A percentile compares a stretch with the other conserved stretches of the same genome.
phyloP scores from a whole-genome alignment of 2,113 vertebrate species.

The Pampusana beccarii region DNA sequence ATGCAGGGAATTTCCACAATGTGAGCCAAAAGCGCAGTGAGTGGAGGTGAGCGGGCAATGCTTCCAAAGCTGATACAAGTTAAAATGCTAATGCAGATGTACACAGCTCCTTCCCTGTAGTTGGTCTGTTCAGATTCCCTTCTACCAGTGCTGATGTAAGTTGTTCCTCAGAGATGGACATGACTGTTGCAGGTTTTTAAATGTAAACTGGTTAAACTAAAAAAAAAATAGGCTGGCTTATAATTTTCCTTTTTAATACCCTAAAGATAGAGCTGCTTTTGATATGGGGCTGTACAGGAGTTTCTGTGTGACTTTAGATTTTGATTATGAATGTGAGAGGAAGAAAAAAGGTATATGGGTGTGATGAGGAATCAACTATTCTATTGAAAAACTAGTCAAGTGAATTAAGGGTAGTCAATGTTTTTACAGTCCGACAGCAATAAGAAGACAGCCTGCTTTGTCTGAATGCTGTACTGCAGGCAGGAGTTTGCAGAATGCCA shows the following conservation, averaged over 20 bases:
- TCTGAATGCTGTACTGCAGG: background rate
- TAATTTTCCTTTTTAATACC: background rate
- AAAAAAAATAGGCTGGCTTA: background rate
- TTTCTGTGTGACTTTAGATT: background rate
- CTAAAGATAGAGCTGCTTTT: background rate
- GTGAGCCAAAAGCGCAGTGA: background rate
- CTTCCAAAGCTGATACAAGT: background rate
- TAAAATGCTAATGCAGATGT: background rate
- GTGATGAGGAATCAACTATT: background rate
- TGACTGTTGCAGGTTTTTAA: background rate
- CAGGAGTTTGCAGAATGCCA: background rate
- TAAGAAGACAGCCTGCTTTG: background rate
- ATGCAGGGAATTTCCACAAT: background rate
- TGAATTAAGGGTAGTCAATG: background rate
- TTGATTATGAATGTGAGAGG: background rate
- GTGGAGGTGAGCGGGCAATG: background rate
- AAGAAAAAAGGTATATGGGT: background rate
- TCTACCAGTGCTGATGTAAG: background rate
- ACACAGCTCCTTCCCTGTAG: accelerated
- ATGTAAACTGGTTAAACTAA: background rate
- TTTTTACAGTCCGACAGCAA: background rate
- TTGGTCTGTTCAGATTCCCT: background rate
- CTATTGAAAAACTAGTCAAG: background rate
- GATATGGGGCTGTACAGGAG: background rate
- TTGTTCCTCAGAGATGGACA: accelerated